Evolutionary conservation across 2,888 invertebrate species (phyloP).

Genomic region (Parapristionchus giblindavisi): DNA sequence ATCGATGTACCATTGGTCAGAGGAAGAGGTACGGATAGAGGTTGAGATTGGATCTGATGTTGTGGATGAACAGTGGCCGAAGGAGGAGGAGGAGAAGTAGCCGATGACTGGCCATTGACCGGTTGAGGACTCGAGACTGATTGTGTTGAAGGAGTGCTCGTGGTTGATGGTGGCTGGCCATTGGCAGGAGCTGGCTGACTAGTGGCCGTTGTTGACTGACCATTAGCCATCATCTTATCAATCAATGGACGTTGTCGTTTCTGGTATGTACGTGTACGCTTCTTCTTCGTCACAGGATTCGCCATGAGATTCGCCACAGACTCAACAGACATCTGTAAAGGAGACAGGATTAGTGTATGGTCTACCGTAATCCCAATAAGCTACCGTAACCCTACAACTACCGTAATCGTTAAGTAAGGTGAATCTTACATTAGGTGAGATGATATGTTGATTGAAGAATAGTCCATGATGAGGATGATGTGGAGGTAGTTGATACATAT

Average conservation of each 20-base stretch:
- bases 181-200: too few relatives aligned
- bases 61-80: not conserved
- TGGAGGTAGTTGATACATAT: not conserved
- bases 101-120: too few relatives aligned
- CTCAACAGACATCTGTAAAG: constrained; percentile 26
- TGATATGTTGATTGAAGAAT: not conserved
- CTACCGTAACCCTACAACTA: not conserved
- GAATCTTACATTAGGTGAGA: not conserved
- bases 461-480: not conserved
- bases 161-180: too few relatives aligned
- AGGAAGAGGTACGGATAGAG: too few relatives aligned
- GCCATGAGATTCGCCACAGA: not conserved
- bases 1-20: too few relatives aligned
- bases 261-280: not conserved
- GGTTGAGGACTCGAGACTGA: too few relatives aligned
- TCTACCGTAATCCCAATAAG: not conserved
- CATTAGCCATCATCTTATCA: not conserved
- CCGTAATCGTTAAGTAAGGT: not conserved
- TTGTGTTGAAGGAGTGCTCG: too few relatives aligned
- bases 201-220: too few relatives aligned
- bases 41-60: too few relatives aligned
- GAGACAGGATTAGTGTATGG: not conserved
- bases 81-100: too few relatives aligned
- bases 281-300: constrained; percentile 10
- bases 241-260: too few relatives aligned